These are phyloP conservation scores for Peromyscus leucopus DNA, from an alignment of 2,113 vertebrate genomes.

Conservation along the genomic window DNA sequence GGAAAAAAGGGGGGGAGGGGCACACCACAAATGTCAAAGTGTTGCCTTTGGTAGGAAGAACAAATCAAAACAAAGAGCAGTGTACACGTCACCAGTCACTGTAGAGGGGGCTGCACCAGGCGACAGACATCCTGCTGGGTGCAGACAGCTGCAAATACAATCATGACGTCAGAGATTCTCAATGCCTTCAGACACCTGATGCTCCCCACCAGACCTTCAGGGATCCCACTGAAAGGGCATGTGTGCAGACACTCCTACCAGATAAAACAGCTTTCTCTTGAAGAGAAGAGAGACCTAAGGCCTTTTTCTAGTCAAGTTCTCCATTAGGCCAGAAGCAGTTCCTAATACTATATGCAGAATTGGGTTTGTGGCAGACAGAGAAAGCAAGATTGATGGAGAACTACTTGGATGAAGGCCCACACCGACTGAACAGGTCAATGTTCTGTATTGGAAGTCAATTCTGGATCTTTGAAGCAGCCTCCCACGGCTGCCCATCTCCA, in stretches of 20 bases:
- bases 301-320: constrained; percentile 86
- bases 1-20: constrained; percentile 29
- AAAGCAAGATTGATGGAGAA: constrained; percentile 35
- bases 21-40: constrained; percentile 34
- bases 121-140: constrained; percentile 77
- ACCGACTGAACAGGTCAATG: constrained; percentile 73
- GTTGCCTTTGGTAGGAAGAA: constrained; percentile 82
- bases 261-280: constrained; percentile 90
- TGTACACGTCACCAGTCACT: constrained; percentile 41
- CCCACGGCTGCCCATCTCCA: background rate
- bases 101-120: constrained; percentile 70
- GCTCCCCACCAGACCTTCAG: constrained; percentile 80
- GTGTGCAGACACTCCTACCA: constrained; percentile 88
- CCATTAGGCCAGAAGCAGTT: constrained; percentile 70
- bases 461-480: constrained; percentile 69
- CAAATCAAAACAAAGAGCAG: constrained; percentile 9
- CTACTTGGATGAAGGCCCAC: constrained; percentile 35
- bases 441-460: constrained; percentile 70
- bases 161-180: constrained; percentile 88
- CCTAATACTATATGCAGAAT: constrained; percentile 86
- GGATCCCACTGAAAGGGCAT: constrained; percentile 81
- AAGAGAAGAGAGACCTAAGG: constrained; percentile 93
- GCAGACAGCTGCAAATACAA: constrained; percentile 88
- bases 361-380: background rate
- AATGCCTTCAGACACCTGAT: constrained; percentile 88